Evolutionary conservation across 2,888 invertebrate species (phyloP).

Genomic region (Acleris cristana): DNA sequence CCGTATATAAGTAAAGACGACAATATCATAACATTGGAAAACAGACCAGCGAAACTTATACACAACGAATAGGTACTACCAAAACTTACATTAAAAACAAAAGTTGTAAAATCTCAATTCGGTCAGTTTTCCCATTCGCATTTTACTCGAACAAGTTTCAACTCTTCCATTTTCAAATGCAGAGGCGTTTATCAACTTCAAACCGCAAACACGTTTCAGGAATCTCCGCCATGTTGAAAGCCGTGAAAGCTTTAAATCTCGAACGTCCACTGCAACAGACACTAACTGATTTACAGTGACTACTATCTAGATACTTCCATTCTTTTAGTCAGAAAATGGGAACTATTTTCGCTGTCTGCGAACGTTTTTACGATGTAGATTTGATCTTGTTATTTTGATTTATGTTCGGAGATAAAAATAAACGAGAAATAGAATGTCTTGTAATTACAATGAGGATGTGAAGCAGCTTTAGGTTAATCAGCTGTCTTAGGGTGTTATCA

Average conservation of each 20-base stretch:
- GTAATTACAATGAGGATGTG: too few species aligned
- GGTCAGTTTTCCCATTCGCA: too few species aligned
- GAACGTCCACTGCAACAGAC: conserved; percentile 40
- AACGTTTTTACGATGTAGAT: conserved; percentile 8
- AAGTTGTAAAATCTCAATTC: too few species aligned
- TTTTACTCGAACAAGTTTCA: conserved; percentile 1
- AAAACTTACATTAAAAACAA: too few species aligned
- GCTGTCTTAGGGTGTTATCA: too few species aligned
- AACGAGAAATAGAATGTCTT: too few species aligned
- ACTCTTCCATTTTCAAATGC: conserved; percentile 29
- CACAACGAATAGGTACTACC: too few species aligned
- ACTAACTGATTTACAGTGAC: conserved; percentile 39
- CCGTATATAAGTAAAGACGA: too few species aligned
- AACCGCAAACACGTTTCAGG: conserved; percentile 35
- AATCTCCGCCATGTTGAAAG: conserved; percentile 31
- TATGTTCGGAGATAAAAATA: neutral
- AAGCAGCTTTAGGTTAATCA: too few species aligned
- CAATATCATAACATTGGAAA: too few species aligned
- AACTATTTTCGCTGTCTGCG: conserved; percentile 1
- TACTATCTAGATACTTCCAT: conserved; percentile 23
- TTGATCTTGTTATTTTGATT: conserved; percentile 15
- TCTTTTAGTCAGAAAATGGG: conserved; percentile 25
- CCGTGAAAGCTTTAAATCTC: conserved; percentile 48
- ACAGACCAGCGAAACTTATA: too few species aligned
- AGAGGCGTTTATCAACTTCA: conserved; percentile 37